Evolutionary conservation across 2,113 vertebrate species (phyloP).

Genomic region (Abramis brama): DNA sequence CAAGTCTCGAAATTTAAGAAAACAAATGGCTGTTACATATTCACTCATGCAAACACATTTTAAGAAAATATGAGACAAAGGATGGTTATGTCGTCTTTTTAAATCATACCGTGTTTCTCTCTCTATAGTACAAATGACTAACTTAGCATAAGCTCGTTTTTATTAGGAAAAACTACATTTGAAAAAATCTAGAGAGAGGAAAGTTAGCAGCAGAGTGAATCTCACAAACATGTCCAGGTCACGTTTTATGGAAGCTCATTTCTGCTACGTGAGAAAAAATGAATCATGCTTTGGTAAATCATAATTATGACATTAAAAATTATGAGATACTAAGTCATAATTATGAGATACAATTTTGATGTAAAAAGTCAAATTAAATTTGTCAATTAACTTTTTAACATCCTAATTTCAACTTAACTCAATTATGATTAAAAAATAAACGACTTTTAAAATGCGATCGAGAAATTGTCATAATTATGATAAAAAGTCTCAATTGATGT

Average conservation of each 20-base stretch:
- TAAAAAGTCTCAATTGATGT: too few relatives aligned
- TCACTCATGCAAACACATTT: conserved; percentile 64
- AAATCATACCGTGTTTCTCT: conserved; percentile 51
- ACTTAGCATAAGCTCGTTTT: conserved; percentile 63
- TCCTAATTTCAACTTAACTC: not conserved
- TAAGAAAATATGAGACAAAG: conserved; percentile 73
- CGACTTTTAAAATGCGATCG: too few relatives aligned
- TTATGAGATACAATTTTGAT: not conserved
- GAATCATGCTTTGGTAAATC: too few relatives aligned
- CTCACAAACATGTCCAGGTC: not conserved
- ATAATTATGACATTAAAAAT: not conserved
- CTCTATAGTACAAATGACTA: conserved; percentile 66
- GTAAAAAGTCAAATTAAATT: not conserved
- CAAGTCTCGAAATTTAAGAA: conserved; percentile 35
- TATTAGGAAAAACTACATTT: conserved; percentile 71
- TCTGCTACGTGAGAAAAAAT: not conserved
- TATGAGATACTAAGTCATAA: not conserved
- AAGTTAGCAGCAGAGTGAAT: conserved; percentile 35
- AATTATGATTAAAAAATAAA: too few relatives aligned
- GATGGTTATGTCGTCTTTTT: conserved; percentile 57
- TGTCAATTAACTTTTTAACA: not conserved
- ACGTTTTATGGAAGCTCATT: not conserved
- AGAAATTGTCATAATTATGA: too few relatives aligned
- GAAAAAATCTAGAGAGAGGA: conserved; percentile 36
- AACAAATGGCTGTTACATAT: conserved; percentile 32